Percentiles rank a stretch among this genome's conserved stretches.
These are phyloP conservation scores for Galaxias olidus DNA, from an alignment of 2,797 vertebrate genomes.

Conservation along the genomic window DNA sequence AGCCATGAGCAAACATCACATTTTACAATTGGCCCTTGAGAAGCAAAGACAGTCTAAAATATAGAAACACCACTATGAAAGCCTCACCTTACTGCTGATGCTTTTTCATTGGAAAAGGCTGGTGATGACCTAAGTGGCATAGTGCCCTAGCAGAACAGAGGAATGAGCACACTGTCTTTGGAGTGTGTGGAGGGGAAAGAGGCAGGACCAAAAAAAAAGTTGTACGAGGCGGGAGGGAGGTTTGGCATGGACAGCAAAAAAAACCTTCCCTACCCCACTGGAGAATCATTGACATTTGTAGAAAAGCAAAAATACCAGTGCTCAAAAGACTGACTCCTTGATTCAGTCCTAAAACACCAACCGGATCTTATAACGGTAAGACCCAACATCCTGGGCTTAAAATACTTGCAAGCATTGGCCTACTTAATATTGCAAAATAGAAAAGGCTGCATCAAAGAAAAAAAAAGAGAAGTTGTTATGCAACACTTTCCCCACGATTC, in stretches of 20 bases:
- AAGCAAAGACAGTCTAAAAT: no score
- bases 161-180: background rate
- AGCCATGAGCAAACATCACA: no score
- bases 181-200: slow-evolving; percentile 6
- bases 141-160: background rate
- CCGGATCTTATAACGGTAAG: no score
- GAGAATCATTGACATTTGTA: no score
- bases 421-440: background rate
- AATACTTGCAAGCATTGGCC: background rate
- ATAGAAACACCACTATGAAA: no score
- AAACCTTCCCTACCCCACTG: slow-evolving; percentile 8
- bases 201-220: background rate
- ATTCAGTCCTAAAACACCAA: background rate
- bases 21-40: no score
- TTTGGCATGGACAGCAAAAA: background rate
- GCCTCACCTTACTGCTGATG: slow-evolving; percentile 30
- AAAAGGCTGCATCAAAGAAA: no score
- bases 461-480: background rate
- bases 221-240: background rate
- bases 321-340: slow-evolving; percentile 1
- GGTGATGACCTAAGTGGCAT: slow-evolving; percentile 13
- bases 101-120: slow-evolving; percentile 38
- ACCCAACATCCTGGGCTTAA: background rate
- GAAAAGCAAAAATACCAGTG: no score
- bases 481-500: background rate